Base-by-base conservation (phyloP, 2,888 invertebrate species). In the Hydraecia micacea region DNA sequence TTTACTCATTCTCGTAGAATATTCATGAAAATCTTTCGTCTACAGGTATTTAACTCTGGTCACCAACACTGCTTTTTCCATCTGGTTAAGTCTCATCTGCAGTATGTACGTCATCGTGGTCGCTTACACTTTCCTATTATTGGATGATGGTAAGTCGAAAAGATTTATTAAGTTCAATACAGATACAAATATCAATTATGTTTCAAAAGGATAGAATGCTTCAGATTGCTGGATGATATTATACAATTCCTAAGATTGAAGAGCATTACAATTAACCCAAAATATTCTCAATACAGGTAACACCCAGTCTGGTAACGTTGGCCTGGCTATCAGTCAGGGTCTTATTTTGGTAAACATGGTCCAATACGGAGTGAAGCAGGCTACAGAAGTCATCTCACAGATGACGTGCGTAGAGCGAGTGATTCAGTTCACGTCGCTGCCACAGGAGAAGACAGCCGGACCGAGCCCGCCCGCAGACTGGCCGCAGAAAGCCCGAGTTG, bases 341-440 rank as follows among this genome's bases (percentile, higher is more conserved):
- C 94, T 98, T 70, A 97, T 98, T 87, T 91, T 98, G 81, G 98
- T 98, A 71, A 98, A 98, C 81, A 98, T 98, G 98, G 97, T 98
- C 77, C 98, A 98, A 92, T 98, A 98, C 95, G 98, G 98, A n/a
- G 97, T 98, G 80, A 97, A 98, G 79, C 98, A 98, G 92, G 97
- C 98, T 39, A 98, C 98, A 0, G 98, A 98, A 91, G 97, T 97
- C 21, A 96, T 98, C 70, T 97, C 98, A 32, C 98, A 98, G 90
- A 98, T 98, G 98, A 98, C 98, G 1, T 98, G 98, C 73, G 98
- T 99, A 0, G 99, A 99, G 92, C 96, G 99, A 75, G 97, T 99
- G 0, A 92, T 98, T 25, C 98, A 99, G 91, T 99, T 98, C 93
- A 98, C 98, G 0, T 96, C 97, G 28, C 93, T 99, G 46, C 98